These are phyloP conservation scores for Agrypnus murinus DNA, from an alignment of 2,888 invertebrate genomes.

Conservation along the genomic window DNA sequence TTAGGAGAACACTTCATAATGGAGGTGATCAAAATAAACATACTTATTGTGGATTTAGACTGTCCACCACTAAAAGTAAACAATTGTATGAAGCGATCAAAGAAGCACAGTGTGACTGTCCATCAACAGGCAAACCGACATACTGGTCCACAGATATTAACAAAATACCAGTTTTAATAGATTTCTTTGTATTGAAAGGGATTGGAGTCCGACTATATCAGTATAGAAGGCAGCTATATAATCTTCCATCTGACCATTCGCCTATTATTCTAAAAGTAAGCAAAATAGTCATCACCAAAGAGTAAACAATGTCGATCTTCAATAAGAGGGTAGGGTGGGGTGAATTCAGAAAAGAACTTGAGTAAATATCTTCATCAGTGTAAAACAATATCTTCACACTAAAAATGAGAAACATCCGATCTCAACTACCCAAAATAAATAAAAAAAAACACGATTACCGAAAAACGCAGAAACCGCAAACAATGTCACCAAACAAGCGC, in stretches of 20 bases:
- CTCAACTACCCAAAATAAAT: constrained; percentile 27
- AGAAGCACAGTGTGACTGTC: constrained; percentile 7
- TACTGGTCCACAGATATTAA: too few species aligned
- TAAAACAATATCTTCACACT: constrained; percentile 1
- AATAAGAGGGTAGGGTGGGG: constrained; percentile 26
- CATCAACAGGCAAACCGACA: neutral
- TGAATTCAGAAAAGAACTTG: constrained; percentile 22
- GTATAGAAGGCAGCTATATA: too few species aligned
- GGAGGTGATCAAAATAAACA: too few species aligned
- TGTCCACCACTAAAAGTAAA: neutral
- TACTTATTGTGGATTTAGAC: neutral
- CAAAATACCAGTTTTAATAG: neutral
- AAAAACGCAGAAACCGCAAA: constrained; percentile 30
- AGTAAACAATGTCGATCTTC: too few species aligned
- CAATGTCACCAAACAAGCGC: too few species aligned
- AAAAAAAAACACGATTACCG: neutral
- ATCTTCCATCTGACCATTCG: too few species aligned
- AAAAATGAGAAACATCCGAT: too few species aligned
- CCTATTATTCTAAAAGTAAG: constrained; percentile 33
- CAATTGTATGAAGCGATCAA: neutral
- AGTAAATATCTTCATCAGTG: constrained; percentile 20
- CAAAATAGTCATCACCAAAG: too few species aligned
- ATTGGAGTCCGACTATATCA: too few species aligned
- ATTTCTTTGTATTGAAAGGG: neutral
- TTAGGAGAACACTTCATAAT: constrained; percentile 6